A percentile compares a stretch with the other conserved stretches of the same genome.
Conservation (phyloP, 92 coral and sea anemone species). For the Zoanthus sansibaricus region DNA sequence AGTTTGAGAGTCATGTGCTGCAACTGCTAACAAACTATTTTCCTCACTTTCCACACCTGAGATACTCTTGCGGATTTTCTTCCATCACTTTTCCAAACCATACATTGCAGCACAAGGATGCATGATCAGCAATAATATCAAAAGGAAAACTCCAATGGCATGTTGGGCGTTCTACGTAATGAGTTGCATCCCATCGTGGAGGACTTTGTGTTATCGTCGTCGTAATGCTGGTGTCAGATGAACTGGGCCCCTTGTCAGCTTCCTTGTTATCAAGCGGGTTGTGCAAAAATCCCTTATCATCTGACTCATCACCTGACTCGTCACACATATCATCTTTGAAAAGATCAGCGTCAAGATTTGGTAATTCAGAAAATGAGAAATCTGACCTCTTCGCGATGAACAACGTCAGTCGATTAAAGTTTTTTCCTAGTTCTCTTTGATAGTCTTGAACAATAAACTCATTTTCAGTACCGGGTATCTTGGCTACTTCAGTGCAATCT, state of each 20-base stretch:
- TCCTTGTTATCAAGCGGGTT: too few relatives aligned
- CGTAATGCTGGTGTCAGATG: too few relatives aligned
- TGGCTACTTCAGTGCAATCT: constrained; percentile 1
- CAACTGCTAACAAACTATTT: constrained; percentile 1
- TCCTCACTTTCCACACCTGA: not conserved
- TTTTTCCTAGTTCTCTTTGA: constrained; percentile 11
- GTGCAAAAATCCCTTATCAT: not conserved
- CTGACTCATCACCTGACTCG: not conserved
- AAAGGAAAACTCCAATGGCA: too few relatives aligned
- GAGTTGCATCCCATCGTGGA: too few relatives aligned
- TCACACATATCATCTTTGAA: not conserved
- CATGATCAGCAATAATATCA: too few relatives aligned
- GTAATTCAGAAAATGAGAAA: constrained; percentile 1
- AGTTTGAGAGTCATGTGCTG: constrained; percentile 5
- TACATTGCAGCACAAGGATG: too few relatives aligned
- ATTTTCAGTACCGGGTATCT: constrained; percentile 7
- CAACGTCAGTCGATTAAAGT: constrained; percentile 17
- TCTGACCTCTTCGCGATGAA: not conserved
- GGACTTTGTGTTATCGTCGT: too few relatives aligned
- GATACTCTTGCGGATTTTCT: too few relatives aligned
- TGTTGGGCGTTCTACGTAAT: too few relatives aligned
- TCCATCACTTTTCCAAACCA: too few relatives aligned
- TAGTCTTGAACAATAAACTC: not conserved
- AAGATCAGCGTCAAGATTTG: constrained; percentile 5
- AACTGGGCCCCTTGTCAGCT: too few relatives aligned